Evolutionary conservation across 2,888 invertebrate species (phyloP), one percentile per base, ranked within the genome.

Genomic region (Cryptus armator): DNA sequence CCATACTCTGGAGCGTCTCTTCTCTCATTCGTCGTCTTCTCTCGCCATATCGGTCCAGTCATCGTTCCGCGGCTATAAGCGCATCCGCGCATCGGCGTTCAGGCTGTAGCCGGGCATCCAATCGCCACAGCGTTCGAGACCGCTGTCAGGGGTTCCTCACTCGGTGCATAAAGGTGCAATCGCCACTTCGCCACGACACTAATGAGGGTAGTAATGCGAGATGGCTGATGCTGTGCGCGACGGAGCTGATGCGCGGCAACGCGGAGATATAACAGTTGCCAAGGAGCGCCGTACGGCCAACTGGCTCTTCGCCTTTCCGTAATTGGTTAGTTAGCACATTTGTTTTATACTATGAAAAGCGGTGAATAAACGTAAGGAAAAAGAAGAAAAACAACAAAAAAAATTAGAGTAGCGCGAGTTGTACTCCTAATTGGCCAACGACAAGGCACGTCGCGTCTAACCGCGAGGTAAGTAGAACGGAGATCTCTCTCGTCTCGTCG

Each of bases 291-390:
- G 46, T 46, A 75, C 10, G 53, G 32, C 72, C 16, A 80, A 72
- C 72, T 80, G 67, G 48, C 71, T 59, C 56, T 77, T 64, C 59
- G 72, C 80, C 86, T 83, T 82, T 68, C 89, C 87, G 90, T 90
- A 90, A 91, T 91, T 91, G 91, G 90, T 90, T 89, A 88, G 89
- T 91, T 90, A 89, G 91, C 91, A 91, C 91, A 90, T 91, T 89
- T 89, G 88, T 91, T 87, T 87, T 86, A 86, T 86, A 64, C 85
- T 24, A 80, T 76, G 72, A 70, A 79, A 80, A 62, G 66, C 62
- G 56, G 32, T 19, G 80, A 71, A 67, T 80, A n/a, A 29, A 68
- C n/a, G 24, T 24, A 24, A 46, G 44, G 72, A 59, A 70, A 79
- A 44, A 62, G 62, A n/a, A 62, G 62, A 5, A 53, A 53, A 53